Evolutionary conservation across 2,797 vertebrate species (phyloP).

Genomic region (Aldrovandia affinis): DNA sequence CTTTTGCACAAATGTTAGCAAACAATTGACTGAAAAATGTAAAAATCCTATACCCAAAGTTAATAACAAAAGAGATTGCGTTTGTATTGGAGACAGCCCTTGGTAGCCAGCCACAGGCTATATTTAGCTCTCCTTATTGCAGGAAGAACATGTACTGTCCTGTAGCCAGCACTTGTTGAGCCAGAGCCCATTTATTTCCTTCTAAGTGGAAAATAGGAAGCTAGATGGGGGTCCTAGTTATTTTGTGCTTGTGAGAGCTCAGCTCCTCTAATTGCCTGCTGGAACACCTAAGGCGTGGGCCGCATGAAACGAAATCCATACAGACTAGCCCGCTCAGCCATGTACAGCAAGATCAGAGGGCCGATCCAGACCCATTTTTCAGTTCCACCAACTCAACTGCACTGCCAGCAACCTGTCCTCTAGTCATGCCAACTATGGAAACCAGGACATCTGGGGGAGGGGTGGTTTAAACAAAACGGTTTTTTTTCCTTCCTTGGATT

Average conservation of each 20-base stretch:
- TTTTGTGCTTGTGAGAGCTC: not conserved
- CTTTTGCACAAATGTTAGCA: not conserved
- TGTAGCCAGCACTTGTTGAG: not conserved
- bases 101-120: not conserved
- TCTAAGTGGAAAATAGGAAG: not conserved
- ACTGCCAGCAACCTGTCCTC: not conserved
- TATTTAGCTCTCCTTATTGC: not conserved
- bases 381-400: not conserved
- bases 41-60: not conserved
- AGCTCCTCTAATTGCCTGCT: conserved; percentile 8
- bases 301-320: conserved; percentile 9
- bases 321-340: not conserved
- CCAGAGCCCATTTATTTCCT: not conserved
- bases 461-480: not conserved
- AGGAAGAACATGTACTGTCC: not conserved
- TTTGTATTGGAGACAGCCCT: too few relatives aligned
- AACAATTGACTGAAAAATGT: not conserved
- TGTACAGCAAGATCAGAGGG: not conserved
- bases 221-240: not conserved
- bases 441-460: not conserved
- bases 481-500: not conserved
- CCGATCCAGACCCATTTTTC: not conserved
- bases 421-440: not conserved
- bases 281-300: not conserved
- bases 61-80: not conserved